Percentiles rank a stretch among this genome's conserved stretches.
phyloP scores from a whole-genome alignment of 2,888 invertebrate species.

The Doris montereyensis region DNA sequence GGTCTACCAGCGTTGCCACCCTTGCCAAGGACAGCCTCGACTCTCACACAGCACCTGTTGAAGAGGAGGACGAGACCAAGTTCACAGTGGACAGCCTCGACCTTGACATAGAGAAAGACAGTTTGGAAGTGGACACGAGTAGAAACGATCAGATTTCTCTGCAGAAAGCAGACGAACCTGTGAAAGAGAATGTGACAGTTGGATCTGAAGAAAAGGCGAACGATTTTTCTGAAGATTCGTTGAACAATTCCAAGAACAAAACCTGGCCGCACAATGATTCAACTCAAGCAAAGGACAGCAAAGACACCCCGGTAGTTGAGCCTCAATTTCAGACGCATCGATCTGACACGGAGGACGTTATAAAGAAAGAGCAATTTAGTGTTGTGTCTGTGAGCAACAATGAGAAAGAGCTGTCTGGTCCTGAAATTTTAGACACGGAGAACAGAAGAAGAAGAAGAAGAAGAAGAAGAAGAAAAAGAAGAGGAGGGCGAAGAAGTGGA shows the following conservation, averaged over 20 bases:
- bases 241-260: neutral
- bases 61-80: neutral
- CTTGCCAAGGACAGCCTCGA: neutral
- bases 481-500: neutral
- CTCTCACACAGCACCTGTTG: neutral
- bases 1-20: neutral
- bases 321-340: neutral
- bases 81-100: conserved; percentile 23
- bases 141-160: neutral
- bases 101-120: conserved; percentile 37
- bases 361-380: neutral
- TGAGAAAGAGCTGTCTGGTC: neutral
- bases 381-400: neutral
- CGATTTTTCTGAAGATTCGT: neutral
- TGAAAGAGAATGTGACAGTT: neutral
- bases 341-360: neutral
- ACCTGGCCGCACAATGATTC: neutral
- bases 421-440: no score
- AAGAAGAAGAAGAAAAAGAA: no score
- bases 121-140: conserved; percentile 17
- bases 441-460: no score
- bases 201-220: neutral
- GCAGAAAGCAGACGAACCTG: neutral
- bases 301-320: neutral
- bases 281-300: neutral